Evolutionary conservation across 2,113 vertebrate species (phyloP), one percentile per base, ranked within the genome.

Genomic region (Pitta sordida): DNA sequence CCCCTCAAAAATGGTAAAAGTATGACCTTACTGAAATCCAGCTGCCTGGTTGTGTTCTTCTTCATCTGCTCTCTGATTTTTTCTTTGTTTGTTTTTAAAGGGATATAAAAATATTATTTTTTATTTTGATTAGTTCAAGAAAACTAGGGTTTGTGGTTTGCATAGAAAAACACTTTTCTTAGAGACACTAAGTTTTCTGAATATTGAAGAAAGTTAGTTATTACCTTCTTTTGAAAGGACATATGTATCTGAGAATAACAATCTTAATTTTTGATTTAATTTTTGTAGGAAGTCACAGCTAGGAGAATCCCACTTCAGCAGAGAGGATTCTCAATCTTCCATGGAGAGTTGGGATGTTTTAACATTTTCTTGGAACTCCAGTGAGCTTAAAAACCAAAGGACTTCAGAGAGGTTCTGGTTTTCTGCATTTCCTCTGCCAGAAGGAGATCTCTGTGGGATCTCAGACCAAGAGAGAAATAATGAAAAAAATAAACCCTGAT

Each of bases 401-500:
- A 10, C 14, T 88, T 83, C 19, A 64, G 30, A 63, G 26, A 48
- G 3, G 19, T 37, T n/a, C n/a, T 43, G 18, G 6, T 24, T 12
- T 41, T 52, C 18, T 59, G 46, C 59, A 43, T 73, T 64, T 83
- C 46, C 13, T 3, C 20, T 86, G 60, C 9, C 37, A 71, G 18
- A 62, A 14, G 29, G 21, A 81, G 6, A 43, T 48, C 30, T 59
- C n/a, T 64, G 5, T 55, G 44, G 51, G 34, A 68, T 20, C 60
- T 63, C 65, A 86, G 77, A 53, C 39, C n/a, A 53, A 76, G n/a
- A 78, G 11, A 59, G 8, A 88, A 79, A 56, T n/a, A 30, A 6
- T n/a, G 29, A 13, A 19, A 53, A 44, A n/a, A 58, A 2, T 1
- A 8, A 11, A 30, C 13, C 4, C 11, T 1, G 3, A 34, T 48